These are phyloP conservation scores for Drosophila quadrilineata DNA, from an alignment of 1,140 invertebrate species.

Conservation along the genomic window DNA sequence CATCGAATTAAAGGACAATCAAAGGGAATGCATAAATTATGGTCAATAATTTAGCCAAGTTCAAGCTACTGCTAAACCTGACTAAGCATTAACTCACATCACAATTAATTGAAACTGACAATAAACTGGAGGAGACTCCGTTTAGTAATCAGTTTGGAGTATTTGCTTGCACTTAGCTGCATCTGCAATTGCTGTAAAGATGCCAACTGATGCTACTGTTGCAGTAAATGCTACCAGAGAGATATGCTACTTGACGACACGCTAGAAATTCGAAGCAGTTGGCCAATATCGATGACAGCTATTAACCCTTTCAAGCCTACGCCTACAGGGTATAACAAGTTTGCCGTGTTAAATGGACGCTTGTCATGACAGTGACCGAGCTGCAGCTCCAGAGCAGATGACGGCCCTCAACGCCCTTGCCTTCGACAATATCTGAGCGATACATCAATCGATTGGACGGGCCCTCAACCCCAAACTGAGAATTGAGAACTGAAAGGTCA, in stretches of 20 bases:
- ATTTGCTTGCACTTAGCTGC: constrained; percentile 59
- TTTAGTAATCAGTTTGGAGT: constrained; percentile 30
- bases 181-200: constrained; percentile 38
- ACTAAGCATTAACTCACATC: neutral
- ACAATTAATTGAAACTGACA: constrained; percentile 6
- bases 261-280: neutral
- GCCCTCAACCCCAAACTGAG: constrained; percentile 1
- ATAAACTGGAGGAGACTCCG: constrained; percentile 7
- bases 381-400: constrained; percentile 10
- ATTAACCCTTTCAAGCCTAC: neutral
- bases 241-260: neutral
- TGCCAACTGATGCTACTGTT: constrained; percentile 22
- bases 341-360: constrained; percentile 38
- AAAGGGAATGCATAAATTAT: no score
- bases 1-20: neutral
- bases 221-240: constrained; percentile 19
- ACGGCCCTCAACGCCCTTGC: constrained; percentile 13
- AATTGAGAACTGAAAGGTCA: no score
- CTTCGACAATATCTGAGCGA: neutral
- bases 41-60: neutral
- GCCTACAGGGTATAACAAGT: constrained; percentile 37
- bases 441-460: neutral
- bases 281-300: no score
- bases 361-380: constrained; percentile 56
- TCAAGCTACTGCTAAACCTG: neutral